Conservation (phyloP, 2,113 vertebrate species). For the Proterorhinus semilunaris region DNA sequence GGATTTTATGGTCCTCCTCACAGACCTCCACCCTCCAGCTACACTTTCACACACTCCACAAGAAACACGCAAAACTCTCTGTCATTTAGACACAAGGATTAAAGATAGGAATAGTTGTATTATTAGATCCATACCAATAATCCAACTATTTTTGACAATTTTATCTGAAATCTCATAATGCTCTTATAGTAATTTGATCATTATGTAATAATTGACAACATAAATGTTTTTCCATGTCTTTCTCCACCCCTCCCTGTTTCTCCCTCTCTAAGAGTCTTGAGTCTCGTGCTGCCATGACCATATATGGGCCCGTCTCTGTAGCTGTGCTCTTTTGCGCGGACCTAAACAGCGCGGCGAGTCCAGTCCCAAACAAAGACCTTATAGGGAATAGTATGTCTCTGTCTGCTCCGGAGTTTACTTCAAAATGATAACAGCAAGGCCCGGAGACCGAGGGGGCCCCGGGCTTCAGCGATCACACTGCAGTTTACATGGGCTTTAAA, state of each 20-base stretch:
- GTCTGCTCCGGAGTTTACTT: slow-evolving; percentile 73
- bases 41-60: slow-evolving; percentile 52
- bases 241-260: slow-evolving; percentile 23
- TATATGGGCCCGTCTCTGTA: slow-evolving; percentile 90
- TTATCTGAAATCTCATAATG: slow-evolving; percentile 20
- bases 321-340: slow-evolving; percentile 75
- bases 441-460: slow-evolving; percentile 38
- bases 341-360: slow-evolving; percentile 87
- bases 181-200: slow-evolving; percentile 10
- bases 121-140: slow-evolving; percentile 26
- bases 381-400: slow-evolving; percentile 89
- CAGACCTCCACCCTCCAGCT: slow-evolving; percentile 48
- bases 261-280: slow-evolving; percentile 41
- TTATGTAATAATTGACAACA: slow-evolving; percentile 43
- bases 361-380: slow-evolving; percentile 96
- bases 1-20: slow-evolving; percentile 59
- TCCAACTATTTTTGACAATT: slow-evolving; percentile 2
- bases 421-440: slow-evolving; percentile 78
- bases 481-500: slow-evolving; percentile 32
- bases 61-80: slow-evolving; percentile 35
- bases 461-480: slow-evolving; percentile 49
- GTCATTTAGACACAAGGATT: slow-evolving; percentile 35
- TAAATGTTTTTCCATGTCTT: slow-evolving; percentile 32
- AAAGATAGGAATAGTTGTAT: slow-evolving; percentile 36
- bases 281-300: slow-evolving; percentile 81